These are phyloP conservation scores for Spilosoma lubricipeda DNA, from an alignment of 2,888 invertebrate genomes.

Conservation along the genomic window DNA sequence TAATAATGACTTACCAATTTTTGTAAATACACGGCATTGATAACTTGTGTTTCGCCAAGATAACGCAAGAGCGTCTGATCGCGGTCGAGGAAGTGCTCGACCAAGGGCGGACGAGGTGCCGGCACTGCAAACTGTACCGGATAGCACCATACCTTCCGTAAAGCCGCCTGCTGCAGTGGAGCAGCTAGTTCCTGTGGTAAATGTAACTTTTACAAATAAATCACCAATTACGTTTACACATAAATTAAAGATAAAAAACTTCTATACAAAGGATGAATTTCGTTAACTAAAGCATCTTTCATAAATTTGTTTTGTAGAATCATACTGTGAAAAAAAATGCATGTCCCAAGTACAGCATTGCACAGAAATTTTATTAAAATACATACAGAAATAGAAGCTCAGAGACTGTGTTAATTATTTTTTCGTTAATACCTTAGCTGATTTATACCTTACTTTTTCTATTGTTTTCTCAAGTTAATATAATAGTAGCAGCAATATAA, in stretches of 20 bases:
- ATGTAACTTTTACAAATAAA: constrained; percentile 2
- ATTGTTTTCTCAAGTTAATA: too few relatives aligned
- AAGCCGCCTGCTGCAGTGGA: constrained; percentile 89
- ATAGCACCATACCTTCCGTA: constrained; percentile 98
- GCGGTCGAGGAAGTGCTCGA: constrained; percentile 94
- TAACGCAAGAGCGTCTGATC: constrained; percentile 95
- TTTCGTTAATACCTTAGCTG: too few relatives aligned
- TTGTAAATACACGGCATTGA: constrained; percentile 95
- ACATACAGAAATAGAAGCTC: too few relatives aligned
- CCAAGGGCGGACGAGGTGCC: constrained; percentile 93
- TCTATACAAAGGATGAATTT: too few relatives aligned
- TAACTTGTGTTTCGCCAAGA: constrained; percentile 93
- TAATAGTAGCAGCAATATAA: too few relatives aligned
- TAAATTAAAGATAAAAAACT: too few relatives aligned
- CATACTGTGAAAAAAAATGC: too few relatives aligned
- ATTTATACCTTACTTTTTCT: too few relatives aligned
- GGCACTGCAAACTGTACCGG: constrained; percentile 96
- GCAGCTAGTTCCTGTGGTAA: constrained; percentile 85
- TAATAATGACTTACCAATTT: constrained; percentile 89
- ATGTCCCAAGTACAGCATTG: too few relatives aligned
- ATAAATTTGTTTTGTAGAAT: background rate
- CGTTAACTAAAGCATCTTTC: background rate
- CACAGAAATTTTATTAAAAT: too few relatives aligned
- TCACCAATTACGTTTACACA: too few relatives aligned
- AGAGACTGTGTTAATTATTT: too few relatives aligned